phyloP scores from a whole-genome alignment of 1,140 invertebrate species.

The Asobara japonica region DNA sequence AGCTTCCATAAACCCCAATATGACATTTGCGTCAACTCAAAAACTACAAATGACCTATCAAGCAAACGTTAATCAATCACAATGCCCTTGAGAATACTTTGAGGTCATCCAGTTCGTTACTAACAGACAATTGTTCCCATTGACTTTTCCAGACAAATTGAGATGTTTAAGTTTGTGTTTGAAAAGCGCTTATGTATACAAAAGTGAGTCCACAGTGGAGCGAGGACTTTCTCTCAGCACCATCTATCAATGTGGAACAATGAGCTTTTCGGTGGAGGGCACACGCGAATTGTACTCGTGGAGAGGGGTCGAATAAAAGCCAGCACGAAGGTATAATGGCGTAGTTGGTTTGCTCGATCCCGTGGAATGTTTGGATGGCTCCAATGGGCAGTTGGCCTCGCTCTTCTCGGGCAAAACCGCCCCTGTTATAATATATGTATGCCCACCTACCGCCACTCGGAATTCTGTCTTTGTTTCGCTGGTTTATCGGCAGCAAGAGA shows the following conservation, averaged over 20 bases:
- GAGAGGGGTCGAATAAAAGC: conserved; percentile 27
- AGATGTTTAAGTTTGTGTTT: not conserved
- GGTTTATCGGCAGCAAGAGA: not conserved
- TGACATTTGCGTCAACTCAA: no score
- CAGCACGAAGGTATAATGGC: conserved; percentile 28
- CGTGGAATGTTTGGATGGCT: conserved; percentile 33
- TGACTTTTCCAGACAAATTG: not conserved
- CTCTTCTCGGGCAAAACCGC: not conserved
- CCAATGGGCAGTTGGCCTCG: conserved; percentile 15
- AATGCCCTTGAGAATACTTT: no score
- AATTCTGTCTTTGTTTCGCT: not conserved
- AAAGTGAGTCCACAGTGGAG: not conserved
- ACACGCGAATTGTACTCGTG: conserved; percentile 20
- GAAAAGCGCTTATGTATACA: not conserved
- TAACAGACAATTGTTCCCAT: no score
- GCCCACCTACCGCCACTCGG: not conserved
- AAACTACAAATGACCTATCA: no score
- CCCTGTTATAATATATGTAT: conserved; percentile 8
- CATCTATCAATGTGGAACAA: conserved; percentile 32
- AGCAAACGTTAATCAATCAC: no score
- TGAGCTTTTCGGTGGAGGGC: not conserved
- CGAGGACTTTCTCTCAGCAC: conserved; percentile 17
- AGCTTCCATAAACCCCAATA: no score
- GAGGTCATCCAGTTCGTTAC: no score
- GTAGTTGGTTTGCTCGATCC: conserved; percentile 29